phyloP scores from a whole-genome alignment of 2,797 vertebrate genomes.

The Molothrus ater region DNA sequence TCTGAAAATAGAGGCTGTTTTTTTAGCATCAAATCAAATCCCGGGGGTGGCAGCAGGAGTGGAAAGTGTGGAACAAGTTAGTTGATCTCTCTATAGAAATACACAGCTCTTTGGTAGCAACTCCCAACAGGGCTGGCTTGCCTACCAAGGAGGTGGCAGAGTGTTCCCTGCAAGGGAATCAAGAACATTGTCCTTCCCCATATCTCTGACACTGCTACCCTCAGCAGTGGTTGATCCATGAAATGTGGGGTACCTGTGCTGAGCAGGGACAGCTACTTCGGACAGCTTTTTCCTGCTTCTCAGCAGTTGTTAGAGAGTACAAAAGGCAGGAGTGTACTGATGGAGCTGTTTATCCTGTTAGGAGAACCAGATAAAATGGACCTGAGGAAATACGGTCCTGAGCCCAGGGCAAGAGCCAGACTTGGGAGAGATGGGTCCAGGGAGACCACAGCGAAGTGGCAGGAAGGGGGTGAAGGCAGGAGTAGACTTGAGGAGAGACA shows the following conservation, averaged over 20 bases:
- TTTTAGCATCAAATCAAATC: constrained; percentile 9
- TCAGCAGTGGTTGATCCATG: not conserved
- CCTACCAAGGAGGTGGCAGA: not conserved
- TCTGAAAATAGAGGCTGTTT: constrained; percentile 2
- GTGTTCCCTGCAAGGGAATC: not conserved
- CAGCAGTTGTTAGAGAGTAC: not conserved
- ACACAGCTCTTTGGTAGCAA: not conserved
- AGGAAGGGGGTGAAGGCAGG: not conserved
- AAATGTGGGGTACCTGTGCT: not conserved
- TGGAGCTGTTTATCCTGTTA: not conserved
- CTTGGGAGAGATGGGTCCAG: not conserved
- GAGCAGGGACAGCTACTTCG: not conserved
- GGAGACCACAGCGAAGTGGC: not conserved
- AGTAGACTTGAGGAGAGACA: not conserved
- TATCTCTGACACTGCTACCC: not conserved
- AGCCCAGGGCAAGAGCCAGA: not conserved
- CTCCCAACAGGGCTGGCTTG: not conserved
- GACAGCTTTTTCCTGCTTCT: not conserved
- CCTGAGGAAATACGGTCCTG: accelerated
- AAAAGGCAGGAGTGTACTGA: not conserved
- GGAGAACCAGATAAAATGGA: not conserved
- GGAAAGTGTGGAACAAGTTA: not conserved
- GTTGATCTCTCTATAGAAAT: not conserved
- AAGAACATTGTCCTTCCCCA: not conserved
- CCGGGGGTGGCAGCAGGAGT: not conserved